These are phyloP conservation scores for Lasioglossum pauxillum DNA, from an alignment of 2,888 invertebrate species.

Conservation along the genomic window DNA sequence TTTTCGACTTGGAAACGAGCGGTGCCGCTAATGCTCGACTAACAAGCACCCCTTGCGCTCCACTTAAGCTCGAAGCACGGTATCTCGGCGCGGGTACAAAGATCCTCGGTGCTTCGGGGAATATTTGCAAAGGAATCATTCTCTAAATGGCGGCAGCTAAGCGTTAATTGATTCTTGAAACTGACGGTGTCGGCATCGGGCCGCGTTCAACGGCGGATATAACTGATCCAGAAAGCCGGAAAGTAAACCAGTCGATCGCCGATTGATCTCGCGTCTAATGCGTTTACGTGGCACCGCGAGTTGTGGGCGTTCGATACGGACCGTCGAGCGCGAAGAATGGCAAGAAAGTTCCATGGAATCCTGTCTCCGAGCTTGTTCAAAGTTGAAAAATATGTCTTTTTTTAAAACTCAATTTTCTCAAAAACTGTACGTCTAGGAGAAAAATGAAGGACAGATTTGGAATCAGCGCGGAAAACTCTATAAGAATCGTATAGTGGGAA, in stretches of 20 bases:
- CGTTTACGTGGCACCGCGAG: conserved; percentile 49
- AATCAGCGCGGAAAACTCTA: too few relatives aligned
- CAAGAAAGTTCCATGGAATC: background rate
- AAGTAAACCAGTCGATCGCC: conserved; percentile 49
- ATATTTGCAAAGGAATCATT: conserved; percentile 42
- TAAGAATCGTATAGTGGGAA: too few relatives aligned
- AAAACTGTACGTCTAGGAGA: too few relatives aligned
- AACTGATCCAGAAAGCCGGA: conserved; percentile 25
- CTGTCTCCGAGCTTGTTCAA: background rate
- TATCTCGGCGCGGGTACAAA: background rate
- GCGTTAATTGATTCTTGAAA: conserved; percentile 57
- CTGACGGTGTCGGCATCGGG: background rate
- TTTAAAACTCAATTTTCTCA: too few relatives aligned
- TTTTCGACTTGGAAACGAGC: conserved; percentile 16
- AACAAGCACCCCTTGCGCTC: conserved; percentile 28
- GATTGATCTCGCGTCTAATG: conserved; percentile 10
- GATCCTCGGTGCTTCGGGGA: conserved; percentile 2
- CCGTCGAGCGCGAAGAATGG: background rate
- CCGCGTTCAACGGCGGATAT: conserved; percentile 53
- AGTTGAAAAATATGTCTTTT: too few relatives aligned
- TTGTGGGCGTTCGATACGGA: background rate
- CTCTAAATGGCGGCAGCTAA: conserved; percentile 30
- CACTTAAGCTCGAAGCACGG: conserved; percentile 31
- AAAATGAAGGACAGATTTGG: too few relatives aligned
- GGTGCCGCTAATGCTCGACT: background rate